Evolutionary conservation across 1,140 invertebrate species (phyloP).

Genomic region (Drosophila nannoptera): DNA sequence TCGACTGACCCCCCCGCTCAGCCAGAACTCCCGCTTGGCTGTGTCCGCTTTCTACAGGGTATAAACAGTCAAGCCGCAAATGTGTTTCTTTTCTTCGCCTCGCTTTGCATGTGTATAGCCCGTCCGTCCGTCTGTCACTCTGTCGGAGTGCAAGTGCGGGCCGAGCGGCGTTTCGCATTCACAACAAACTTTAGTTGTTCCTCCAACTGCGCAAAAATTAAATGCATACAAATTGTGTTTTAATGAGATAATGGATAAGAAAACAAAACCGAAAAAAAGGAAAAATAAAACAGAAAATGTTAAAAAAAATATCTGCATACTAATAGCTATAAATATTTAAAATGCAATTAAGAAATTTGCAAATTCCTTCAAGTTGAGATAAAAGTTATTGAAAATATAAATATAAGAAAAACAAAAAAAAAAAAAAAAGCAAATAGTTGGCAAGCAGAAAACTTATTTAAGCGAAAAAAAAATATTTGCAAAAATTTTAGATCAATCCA

Average conservation of each 20-base stretch:
- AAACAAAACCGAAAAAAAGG: constrained; percentile 1
- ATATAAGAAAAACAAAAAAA: background rate
- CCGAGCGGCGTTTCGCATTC: constrained; percentile 3
- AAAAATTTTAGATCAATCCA: background rate
- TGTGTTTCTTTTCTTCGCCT: background rate
- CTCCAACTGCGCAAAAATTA: constrained; percentile 33
- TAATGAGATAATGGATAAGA: constrained; percentile 66
- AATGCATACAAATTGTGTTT: constrained; percentile 67
- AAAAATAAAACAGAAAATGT: constrained; percentile 21
- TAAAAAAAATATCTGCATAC: constrained; percentile 3
- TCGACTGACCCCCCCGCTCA: no score
- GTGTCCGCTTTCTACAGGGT: no score
- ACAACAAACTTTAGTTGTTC: constrained; percentile 1
- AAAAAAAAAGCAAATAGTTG: no score
- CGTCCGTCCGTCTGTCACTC: constrained; percentile 6
- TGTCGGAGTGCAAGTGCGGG: constrained; percentile 11
- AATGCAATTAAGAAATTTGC: background rate
- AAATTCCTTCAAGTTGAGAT: background rate
- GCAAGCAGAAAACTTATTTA: no score
- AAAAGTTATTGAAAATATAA: constrained; percentile 21
- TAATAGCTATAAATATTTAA: constrained; percentile 2
- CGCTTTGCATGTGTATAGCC: no score
- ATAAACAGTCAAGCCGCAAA: background rate
- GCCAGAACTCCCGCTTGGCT: background rate
- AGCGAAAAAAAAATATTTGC: background rate